Percentiles rank a stretch among this genome's conserved stretches.
Conservation (phyloP, 2,113 vertebrate genomes). For the Cavia porcellus region DNA sequence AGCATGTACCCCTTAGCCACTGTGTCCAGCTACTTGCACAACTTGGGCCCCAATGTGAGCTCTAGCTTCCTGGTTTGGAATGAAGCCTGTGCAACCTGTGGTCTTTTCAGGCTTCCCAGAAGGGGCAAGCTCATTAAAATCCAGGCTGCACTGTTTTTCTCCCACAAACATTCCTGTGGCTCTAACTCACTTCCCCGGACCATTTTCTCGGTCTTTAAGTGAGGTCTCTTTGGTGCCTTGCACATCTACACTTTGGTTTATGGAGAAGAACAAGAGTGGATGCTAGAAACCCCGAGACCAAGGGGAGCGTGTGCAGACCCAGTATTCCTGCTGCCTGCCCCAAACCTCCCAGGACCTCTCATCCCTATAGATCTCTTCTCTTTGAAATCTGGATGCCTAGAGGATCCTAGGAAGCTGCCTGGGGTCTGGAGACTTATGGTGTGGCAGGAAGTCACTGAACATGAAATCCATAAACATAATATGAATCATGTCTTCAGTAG, state of each 20-base stretch:
- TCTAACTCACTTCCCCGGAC: not conserved
- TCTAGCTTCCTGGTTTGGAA: not conserved
- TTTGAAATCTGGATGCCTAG: not conserved
- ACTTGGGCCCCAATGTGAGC: not conserved
- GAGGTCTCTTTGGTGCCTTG: not conserved
- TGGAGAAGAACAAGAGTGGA: not conserved
- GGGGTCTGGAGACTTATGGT: not conserved
- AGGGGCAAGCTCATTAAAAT: not conserved
- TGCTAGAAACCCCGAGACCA: not conserved
- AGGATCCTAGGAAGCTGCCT: not conserved
- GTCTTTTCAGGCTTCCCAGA: not conserved
- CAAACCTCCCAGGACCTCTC: not conserved
- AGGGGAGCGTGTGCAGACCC: not conserved
- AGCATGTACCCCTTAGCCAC: not conserved
- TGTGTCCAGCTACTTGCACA: not conserved
- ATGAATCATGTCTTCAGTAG: not conserved
- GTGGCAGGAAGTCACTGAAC: not conserved
- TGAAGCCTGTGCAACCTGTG: no score
- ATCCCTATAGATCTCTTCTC: not conserved
- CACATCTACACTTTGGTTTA: not conserved
- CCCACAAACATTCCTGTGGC: not conserved
- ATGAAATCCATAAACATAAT: conserved; percentile 17
- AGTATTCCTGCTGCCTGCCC: not conserved
- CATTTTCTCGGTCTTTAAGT: not conserved
- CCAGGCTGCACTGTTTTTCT: not conserved